phyloP scores from a whole-genome alignment of 2,888 invertebrate species.

The Lasioglossum oenotherae region DNA sequence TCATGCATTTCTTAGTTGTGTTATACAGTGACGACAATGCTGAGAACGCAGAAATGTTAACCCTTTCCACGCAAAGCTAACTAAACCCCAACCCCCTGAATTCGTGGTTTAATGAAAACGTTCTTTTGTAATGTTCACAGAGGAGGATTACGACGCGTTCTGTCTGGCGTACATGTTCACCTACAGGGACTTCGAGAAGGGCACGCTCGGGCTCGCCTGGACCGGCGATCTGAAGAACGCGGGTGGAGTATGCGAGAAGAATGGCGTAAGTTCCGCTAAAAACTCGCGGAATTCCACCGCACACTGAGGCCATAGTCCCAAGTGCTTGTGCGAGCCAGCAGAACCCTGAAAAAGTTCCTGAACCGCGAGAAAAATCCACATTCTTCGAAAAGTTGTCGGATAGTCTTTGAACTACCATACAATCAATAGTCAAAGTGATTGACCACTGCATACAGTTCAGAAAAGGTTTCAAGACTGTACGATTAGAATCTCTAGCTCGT shows the following conservation, averaged over 20 bases:
- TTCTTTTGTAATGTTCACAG: conserved; percentile 84
- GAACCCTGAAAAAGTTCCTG: background rate
- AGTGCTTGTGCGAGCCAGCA: background rate
- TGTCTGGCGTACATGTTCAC: conserved; percentile 99
- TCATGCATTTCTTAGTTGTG: background rate
- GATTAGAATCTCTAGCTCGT: background rate
- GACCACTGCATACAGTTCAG: background rate
- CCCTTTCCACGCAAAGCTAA: background rate
- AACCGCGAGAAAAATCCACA: background rate
- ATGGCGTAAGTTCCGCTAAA: conserved; percentile 89
- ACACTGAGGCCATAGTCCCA: background rate
- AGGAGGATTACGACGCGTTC: conserved; percentile 99
- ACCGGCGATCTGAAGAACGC: conserved; percentile 98
- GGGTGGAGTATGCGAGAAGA: conserved; percentile 99
- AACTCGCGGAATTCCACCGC: background rate
- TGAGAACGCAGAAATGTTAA: too few relatives aligned
- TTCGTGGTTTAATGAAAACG: background rate
- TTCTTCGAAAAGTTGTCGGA: background rate
- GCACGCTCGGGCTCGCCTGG: conserved; percentile 98
- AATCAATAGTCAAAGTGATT: too few relatives aligned
- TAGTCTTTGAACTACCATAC: background rate
- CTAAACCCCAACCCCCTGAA: background rate
- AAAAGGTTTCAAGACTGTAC: background rate
- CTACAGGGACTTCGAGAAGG: conserved; percentile 98
- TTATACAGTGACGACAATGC: too few relatives aligned